A percentile compares a stretch with the other conserved stretches of the same genome.
Conservation (phyloP, 1,140 invertebrate species). For the Drosophila pallidifrons region DNA sequence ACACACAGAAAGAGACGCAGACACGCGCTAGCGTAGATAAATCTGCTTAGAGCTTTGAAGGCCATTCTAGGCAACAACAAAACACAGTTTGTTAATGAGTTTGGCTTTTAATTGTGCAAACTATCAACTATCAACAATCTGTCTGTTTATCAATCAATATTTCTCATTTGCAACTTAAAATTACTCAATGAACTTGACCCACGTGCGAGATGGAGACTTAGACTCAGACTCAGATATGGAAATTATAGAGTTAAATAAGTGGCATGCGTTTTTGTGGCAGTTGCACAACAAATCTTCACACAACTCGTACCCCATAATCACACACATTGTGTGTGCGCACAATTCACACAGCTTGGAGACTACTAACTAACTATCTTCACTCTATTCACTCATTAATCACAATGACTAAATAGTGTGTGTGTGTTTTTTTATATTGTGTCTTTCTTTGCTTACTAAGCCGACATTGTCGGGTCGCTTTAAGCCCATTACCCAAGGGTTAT, state of each 20-base stretch:
- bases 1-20: background rate
- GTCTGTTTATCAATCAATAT: conserved; percentile 29
- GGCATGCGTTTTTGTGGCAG: conserved; percentile 32
- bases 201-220: conserved; percentile 23
- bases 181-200: conserved; percentile 65
- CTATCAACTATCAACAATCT: background rate
- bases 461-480: conserved; percentile 51
- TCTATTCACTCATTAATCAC: conserved; percentile 67
- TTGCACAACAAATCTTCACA: conserved; percentile 47
- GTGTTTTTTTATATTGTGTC: conserved; percentile 12
- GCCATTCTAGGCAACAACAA: conserved; percentile 30
- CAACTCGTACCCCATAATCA: conserved; percentile 46
- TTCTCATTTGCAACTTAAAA: background rate
- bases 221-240: background rate
- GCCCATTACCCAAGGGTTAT: conserved; percentile 60
- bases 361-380: conserved; percentile 5
- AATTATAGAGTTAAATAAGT: conserved; percentile 42
- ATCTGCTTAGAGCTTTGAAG: conserved; percentile 30
- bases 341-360: conserved; percentile 38
- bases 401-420: conserved; percentile 67
- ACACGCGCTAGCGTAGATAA: conserved; percentile 8
- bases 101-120: conserved; percentile 12
- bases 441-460: conserved; percentile 45
- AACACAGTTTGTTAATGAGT: conserved; percentile 10
- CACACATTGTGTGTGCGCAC: conserved; percentile 26